Conservation (phyloP, 2,888 invertebrate species). For the Punctoribates punctum region DNA sequence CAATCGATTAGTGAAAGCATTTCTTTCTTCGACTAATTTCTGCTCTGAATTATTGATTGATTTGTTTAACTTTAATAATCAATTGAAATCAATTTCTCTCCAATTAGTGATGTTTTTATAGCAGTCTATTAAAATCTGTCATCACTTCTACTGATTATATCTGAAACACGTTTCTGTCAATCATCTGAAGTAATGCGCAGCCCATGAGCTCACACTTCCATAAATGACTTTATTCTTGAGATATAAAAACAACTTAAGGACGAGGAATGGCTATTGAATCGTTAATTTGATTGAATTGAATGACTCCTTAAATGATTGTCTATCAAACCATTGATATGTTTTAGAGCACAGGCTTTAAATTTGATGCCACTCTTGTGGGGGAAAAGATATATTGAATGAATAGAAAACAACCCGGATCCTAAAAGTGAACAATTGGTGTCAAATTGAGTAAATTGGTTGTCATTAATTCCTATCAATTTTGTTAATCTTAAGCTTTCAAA, state of each 20-base stretch:
- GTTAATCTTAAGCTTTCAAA: not conserved
- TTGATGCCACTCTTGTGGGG: too few species aligned
- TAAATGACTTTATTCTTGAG: too few species aligned
- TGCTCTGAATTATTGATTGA: too few species aligned
- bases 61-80: not conserved
- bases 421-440: not conserved
- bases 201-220: too few species aligned
- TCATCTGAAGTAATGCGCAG: not conserved
- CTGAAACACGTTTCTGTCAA: not conserved
- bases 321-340: not conserved
- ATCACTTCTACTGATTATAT: not conserved
- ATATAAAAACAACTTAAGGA: not conserved
- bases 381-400: not conserved
- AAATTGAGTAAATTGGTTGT: not conserved
- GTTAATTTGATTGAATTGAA: not conserved
- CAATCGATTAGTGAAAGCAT: too few species aligned
- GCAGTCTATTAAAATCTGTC: not conserved
- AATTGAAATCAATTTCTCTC: not conserved
- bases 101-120: not conserved
- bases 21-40: too few species aligned
- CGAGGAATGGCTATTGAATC: not conserved
- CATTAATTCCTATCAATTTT: constrained; percentile 1
- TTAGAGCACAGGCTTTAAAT: not conserved
- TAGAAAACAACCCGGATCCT: not conserved
- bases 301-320: not conserved